phyloP scores from a whole-genome alignment of 35 echinoderm and acorn worm species.

The Heliocidaris tuberculata region DNA sequence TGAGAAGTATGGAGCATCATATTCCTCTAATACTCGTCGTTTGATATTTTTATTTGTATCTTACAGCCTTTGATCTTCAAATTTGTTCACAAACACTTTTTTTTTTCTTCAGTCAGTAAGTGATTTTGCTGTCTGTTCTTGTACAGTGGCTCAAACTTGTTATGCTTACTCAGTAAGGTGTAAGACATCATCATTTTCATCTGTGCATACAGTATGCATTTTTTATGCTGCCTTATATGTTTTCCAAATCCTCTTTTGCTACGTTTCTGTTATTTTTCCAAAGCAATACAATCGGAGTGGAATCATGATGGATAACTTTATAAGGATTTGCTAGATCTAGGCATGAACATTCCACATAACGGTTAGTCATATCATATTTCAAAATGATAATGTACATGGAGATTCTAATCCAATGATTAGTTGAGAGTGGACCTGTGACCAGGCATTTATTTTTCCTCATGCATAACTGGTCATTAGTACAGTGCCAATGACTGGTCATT shows the following conservation, averaged over 20 bases:
- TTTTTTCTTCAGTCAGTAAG: background rate
- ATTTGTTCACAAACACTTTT: background rate
- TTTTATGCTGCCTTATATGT: background rate
- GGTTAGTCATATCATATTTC: background rate
- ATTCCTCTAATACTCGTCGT: no score
- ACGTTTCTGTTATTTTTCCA: background rate
- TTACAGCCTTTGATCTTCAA: no score
- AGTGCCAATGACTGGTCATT: no score
- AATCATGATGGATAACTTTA: background rate
- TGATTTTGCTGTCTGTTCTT: background rate
- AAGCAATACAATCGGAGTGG: background rate
- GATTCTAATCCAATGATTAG: no score
- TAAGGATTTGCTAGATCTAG: background rate
- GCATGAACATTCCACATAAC: background rate
- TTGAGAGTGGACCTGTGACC: no score
- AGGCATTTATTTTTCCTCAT: no score
- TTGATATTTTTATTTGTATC: no score
- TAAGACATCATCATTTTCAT: background rate
- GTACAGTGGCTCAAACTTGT: background rate
- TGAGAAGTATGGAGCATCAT: no score
- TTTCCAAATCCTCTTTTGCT: background rate
- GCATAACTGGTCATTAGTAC: no score
- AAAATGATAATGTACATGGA: no score
- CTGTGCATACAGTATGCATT: background rate
- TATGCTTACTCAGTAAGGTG: background rate